phyloP scores from a whole-genome alignment of 2,888 invertebrate genomes.

The Heliconius ethilla region DNA sequence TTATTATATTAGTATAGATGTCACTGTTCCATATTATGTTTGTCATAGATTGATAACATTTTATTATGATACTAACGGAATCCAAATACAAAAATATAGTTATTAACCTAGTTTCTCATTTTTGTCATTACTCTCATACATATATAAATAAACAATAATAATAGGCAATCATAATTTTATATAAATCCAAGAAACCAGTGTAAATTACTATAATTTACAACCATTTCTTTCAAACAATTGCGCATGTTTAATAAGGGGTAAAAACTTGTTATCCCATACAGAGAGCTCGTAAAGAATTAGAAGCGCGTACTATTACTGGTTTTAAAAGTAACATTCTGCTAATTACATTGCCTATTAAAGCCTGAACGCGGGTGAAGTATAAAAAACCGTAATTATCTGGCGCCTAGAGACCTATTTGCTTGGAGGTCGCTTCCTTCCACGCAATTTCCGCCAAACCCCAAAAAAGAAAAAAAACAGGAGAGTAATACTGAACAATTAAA shows the following conservation, averaged over 20 bases:
- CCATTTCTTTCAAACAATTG: conserved; percentile 20
- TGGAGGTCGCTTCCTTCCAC: conserved; percentile 71
- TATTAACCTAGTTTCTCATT: neutral
- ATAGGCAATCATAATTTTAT: neutral
- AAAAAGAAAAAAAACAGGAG: conserved; percentile 56
- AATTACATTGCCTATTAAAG: conserved; percentile 48
- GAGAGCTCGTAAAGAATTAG: conserved; percentile 28
- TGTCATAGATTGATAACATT: neutral
- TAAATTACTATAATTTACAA: neutral
- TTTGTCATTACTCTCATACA: neutral
- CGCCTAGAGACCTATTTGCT: conserved; percentile 66
- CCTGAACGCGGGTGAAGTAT: conserved; percentile 45
- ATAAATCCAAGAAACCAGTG: neutral
- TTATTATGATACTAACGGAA: neutral
- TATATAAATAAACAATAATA: neutral
- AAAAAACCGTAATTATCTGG: conserved; percentile 65
- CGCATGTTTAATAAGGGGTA: conserved; percentile 9
- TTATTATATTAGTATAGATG: no score
- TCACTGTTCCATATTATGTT: neutral
- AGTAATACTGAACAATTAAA: conserved; percentile 69
- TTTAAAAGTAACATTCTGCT: conserved; percentile 44
- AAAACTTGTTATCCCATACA: conserved; percentile 25
- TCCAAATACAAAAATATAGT: neutral
- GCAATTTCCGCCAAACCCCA: conserved; percentile 70
- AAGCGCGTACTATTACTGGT: conserved; percentile 33